Evolutionary conservation across 1,140 invertebrate species (phyloP).

Genomic region (Arctopsyche grandis): DNA sequence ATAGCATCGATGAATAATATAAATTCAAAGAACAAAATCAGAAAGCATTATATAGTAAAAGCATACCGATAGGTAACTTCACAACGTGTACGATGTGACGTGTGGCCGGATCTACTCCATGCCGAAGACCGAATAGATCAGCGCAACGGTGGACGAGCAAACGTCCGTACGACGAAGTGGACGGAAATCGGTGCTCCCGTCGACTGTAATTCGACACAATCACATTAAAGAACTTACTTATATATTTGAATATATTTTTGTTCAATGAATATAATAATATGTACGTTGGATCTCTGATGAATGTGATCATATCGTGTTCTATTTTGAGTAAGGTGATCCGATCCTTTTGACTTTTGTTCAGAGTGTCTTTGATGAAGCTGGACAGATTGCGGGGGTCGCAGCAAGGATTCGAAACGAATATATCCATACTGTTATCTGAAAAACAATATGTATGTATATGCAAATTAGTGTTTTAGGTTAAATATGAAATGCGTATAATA

Average conservation of each 20-base stretch:
- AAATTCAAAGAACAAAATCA: neutral
- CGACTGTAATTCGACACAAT: constrained; percentile 61
- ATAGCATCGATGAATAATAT: neutral
- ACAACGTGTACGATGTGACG: constrained; percentile 88
- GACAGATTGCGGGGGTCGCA: constrained; percentile 83
- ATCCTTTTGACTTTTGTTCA: constrained; percentile 91
- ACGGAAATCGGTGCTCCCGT: constrained; percentile 84
- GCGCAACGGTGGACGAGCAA: constrained; percentile 95
- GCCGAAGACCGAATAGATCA: constrained; percentile 92
- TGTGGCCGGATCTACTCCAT: constrained; percentile 86
- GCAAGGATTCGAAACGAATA: constrained; percentile 74
- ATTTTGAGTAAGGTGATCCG: constrained; percentile 84
- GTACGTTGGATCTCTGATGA: constrained; percentile 86
- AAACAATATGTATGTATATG: constrained; percentile 55
- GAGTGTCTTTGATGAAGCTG: constrained; percentile 88
- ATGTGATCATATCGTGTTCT: constrained; percentile 85
- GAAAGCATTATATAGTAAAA: neutral
- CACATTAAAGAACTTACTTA: neutral
- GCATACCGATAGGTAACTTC: constrained; percentile 57
- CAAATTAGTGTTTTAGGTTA: neutral
- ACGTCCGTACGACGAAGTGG: constrained; percentile 93
- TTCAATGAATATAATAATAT: neutral
- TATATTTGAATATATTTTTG: neutral
- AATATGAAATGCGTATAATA: neutral
- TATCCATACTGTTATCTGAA: constrained; percentile 83